Evolutionary conservation across 2,797 vertebrate genomes (phyloP), one percentile per base, ranked within the genome.

Genomic region (Nannoperca australis): DNA sequence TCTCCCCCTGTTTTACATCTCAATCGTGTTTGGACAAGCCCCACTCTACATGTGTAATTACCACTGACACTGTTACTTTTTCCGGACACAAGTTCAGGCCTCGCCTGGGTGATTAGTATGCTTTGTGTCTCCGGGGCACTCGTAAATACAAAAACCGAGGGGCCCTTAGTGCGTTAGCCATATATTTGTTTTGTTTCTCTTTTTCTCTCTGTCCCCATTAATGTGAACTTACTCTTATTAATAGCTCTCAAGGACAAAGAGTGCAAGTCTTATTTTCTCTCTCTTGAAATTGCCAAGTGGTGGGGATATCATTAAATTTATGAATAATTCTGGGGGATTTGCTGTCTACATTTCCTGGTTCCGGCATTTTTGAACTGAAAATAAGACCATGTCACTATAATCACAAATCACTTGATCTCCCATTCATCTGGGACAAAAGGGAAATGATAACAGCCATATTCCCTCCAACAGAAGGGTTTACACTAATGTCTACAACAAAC

Each of bases 31-130:
- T 95, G 87, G 93, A 93, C 92, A 92, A 92, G 85, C 87, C 79
- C 69, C 85, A 79, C 88, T 91, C 91, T 91, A 91, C 89, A 91
- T 90, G 89, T 94, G 89, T 95, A 95, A 95, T 95, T 94, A 95
- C 90, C 82, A 85, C 88, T 86, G 93, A 94, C 94, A 93, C 86
- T 73, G 86, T 92, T 91, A 88, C 91, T 92, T 93, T 92, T 89
- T 86, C 84, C 84, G 90, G 86, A 88, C 90, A 85, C 85, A 85
- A 89, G 91, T 92, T 90, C 86, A 88, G 82, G 83, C 74, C 76
- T 85, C 44, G 64, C 56, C 79, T 58, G 80, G 81, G 87, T 92
- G 90, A 95, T 95, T 92, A 95, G 92, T 87, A 90, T 93, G 88
- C 90, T 85, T 84, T 85, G 85, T 86, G 82, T 94, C 91, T 88